phyloP scores from a whole-genome alignment of 2,113 vertebrate species.

The Xiphias gladius region DNA sequence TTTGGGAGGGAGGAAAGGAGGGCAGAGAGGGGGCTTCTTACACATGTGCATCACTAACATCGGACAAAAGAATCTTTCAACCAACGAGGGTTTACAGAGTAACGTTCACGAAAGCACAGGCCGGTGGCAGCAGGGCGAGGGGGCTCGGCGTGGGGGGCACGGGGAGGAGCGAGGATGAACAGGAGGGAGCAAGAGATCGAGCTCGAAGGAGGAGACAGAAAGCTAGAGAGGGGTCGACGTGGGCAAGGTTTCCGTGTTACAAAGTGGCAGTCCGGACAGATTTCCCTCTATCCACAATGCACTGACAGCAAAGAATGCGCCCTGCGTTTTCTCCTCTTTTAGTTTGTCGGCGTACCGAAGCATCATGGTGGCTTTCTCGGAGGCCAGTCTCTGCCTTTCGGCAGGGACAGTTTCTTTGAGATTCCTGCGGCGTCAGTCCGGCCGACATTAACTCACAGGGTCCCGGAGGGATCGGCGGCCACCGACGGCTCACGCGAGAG shows the following conservation, averaged over 20 bases:
- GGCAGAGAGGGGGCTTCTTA: slow-evolving; percentile 81
- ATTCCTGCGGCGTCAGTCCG: slow-evolving; percentile 75
- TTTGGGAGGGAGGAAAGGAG: slow-evolving; percentile 59
- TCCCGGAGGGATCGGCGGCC: slow-evolving; percentile 71
- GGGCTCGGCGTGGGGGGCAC: slow-evolving; percentile 29
- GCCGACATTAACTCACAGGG: slow-evolving; percentile 70
- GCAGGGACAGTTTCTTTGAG: slow-evolving; percentile 73
- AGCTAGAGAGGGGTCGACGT: slow-evolving; percentile 45
- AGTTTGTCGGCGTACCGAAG: no score
- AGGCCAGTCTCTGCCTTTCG: slow-evolving; percentile 78
- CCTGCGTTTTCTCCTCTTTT: slow-evolving; percentile 63
- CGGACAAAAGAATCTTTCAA: slow-evolving; percentile 93
- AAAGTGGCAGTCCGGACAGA: slow-evolving; percentile 88
- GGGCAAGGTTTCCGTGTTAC: slow-evolving; percentile 74
- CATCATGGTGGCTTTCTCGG: no score
- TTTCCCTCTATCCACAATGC: slow-evolving; percentile 93
- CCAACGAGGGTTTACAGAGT: slow-evolving; percentile 93
- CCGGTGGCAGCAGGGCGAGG: slow-evolving; percentile 79
- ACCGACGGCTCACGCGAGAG: slow-evolving; percentile 57
- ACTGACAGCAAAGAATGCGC: slow-evolving; percentile 93
- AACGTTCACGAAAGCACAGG: slow-evolving; percentile 96
- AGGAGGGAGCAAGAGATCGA: slow-evolving; percentile 51
- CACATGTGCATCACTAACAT: slow-evolving; percentile 96
- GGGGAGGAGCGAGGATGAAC: slow-evolving; percentile 6
- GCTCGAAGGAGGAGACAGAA: slow-evolving; percentile 58